phyloP scores from a whole-genome alignment of 2,888 invertebrate genomes.

The Temnothorax ravouxi region DNA sequence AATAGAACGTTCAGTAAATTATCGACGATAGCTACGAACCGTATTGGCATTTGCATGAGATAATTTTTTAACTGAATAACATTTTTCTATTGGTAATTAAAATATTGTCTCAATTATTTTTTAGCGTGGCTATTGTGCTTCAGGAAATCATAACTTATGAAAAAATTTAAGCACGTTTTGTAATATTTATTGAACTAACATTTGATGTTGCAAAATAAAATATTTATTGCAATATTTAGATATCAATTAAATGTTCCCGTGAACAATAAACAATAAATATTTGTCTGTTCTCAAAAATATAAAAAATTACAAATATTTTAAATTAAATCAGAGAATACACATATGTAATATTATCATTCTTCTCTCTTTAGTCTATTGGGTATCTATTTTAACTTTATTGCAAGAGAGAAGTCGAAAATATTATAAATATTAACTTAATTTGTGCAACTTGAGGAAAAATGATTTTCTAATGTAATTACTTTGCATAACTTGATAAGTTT shows the following conservation, averaged over 20 bases:
- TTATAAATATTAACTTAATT: neutral
- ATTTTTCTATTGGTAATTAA: neutral
- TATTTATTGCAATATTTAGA: neutral
- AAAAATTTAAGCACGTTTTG: neutral
- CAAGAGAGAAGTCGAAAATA: neutral
- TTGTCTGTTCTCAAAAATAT: neutral
- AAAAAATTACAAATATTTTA: neutral
- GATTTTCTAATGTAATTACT: neutral
- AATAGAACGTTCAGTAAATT: constrained; percentile 4
- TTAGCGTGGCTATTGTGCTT: neutral
- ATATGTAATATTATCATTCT: neutral
- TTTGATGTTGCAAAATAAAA: neutral
- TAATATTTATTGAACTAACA: neutral
- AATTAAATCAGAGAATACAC: neutral
- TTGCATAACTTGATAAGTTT: neutral
- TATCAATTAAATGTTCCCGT: neutral
- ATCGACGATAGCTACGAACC: neutral
- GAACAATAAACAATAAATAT: neutral
- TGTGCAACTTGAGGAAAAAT: neutral
- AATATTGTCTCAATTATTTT: neutral
- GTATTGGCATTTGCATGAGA: neutral
- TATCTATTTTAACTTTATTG: neutral
- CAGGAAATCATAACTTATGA: neutral
- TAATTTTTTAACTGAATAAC: neutral
- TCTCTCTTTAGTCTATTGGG: neutral